These are phyloP conservation scores for Drosophila subpulchrella DNA, from an alignment of 1,140 invertebrate species.

Conservation along the genomic window DNA sequence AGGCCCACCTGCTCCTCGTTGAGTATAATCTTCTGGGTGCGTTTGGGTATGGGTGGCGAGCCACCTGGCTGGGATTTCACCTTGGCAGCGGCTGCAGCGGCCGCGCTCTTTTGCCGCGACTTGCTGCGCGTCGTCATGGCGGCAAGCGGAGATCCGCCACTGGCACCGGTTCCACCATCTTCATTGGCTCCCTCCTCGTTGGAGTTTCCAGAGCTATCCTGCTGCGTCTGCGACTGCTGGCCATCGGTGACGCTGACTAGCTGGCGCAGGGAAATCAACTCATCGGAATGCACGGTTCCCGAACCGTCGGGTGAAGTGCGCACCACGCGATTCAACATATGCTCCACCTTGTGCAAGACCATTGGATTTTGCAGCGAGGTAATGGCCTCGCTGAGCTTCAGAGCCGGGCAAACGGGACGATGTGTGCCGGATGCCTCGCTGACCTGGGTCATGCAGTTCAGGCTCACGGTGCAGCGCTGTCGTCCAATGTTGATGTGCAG, in stretches of 20 bases:
- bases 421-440: conserved; percentile 93
- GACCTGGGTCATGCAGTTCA: conserved; percentile 93
- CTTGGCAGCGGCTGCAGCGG: conserved; percentile 53
- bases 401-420: conserved; percentile 92
- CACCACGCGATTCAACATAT: conserved; percentile 56
- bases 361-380: conserved; percentile 39
- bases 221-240: conserved; percentile 1
- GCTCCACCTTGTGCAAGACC: conserved; percentile 40
- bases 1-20: conserved; percentile 74
- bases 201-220: not conserved
- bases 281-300: conserved; percentile 49
- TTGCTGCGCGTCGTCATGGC: conserved; percentile 70
- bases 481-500: conserved; percentile 91
- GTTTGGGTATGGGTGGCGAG: conserved; percentile 54
- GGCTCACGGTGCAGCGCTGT: conserved; percentile 92
- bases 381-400: conserved; percentile 84
- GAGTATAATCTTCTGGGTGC: conserved; percentile 65
- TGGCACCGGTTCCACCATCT: not conserved
- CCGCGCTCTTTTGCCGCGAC: conserved; percentile 59
- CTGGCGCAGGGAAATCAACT: conserved; percentile 49
- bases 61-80: conserved; percentile 12
- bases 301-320: conserved; percentile 48
- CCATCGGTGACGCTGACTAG: conserved; percentile 60
- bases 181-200: not conserved
- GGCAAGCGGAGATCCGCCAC: conserved; percentile 15